Evolutionary conservation across 2,797 vertebrate genomes (phyloP).

Genomic region (Schizopygopsis pylzovi): DNA sequence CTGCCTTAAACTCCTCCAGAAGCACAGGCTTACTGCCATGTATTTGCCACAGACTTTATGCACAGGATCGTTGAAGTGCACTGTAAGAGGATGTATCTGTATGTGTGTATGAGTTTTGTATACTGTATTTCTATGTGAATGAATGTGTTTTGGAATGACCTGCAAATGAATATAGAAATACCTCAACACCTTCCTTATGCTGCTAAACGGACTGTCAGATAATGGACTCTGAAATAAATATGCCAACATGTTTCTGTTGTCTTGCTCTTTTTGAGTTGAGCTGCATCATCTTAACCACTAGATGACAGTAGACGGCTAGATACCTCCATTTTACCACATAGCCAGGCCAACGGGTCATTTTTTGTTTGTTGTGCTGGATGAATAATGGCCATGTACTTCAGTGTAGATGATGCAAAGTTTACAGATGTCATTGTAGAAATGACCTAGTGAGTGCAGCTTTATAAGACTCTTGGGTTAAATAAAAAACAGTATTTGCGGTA

Average conservation of each 20-base stretch:
- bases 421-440: neutral
- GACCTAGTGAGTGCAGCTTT: neutral
- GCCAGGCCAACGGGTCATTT: slow-evolving; percentile 57
- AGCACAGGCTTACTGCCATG: slow-evolving; percentile 56
- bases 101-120: slow-evolving; percentile 46
- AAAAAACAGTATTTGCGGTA: neutral
- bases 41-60: slow-evolving; percentile 57
- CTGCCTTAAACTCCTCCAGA: slow-evolving; percentile 68
- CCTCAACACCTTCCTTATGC: slow-evolving; percentile 84
- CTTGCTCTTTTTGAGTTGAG: slow-evolving; percentile 12
- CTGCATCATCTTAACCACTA: slow-evolving; percentile 61
- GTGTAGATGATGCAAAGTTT: neutral
- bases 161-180: slow-evolving; percentile 77
- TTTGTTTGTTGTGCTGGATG: neutral
- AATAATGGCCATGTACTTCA: neutral
- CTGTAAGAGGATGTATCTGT: slow-evolving; percentile 25
- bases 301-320: slow-evolving; percentile 56
- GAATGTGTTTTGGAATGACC: slow-evolving; percentile 55
- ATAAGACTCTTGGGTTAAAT: neutral
- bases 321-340: slow-evolving; percentile 48
- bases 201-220: slow-evolving; percentile 77
- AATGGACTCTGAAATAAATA: slow-evolving; percentile 68
- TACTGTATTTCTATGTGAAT: slow-evolving; percentile 61
- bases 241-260: slow-evolving; percentile 40
- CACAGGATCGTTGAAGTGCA: slow-evolving; percentile 47